These are phyloP conservation scores for Carollia perspicillata DNA, from an alignment of 2,113 vertebrate species.

Conservation along the genomic window DNA sequence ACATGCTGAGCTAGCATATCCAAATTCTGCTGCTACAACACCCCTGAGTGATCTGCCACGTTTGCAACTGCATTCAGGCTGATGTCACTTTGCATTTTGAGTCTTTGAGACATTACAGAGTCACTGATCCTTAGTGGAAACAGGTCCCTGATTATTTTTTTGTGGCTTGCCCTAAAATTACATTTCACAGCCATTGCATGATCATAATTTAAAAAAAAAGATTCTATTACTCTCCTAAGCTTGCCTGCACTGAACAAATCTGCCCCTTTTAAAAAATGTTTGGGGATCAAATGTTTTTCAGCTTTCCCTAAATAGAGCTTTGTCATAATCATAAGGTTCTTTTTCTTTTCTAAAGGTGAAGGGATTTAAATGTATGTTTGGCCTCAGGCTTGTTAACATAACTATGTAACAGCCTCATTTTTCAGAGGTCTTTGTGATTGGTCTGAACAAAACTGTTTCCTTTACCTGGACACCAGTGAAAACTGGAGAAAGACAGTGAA, in stretches of 20 bases:
- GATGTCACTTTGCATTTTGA: constrained; percentile 5
- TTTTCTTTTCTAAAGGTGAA: constrained; percentile 32
- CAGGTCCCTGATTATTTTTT: constrained; percentile 16
- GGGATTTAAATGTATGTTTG: constrained; percentile 1
- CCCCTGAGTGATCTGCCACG: not conserved
- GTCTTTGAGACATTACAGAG: not conserved
- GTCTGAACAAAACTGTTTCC: not conserved
- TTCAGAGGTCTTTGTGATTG: not conserved
- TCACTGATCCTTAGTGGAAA: not conserved
- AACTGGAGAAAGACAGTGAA: not conserved
- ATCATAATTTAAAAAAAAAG: not conserved
- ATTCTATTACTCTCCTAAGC: not conserved
- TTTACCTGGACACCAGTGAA: not conserved
- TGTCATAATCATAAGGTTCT: not conserved
- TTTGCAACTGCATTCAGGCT: not conserved
- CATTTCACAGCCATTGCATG: not conserved
- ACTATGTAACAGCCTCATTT: not conserved
- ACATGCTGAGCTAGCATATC: not conserved
- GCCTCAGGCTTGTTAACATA: not conserved
- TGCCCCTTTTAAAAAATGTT: not conserved
- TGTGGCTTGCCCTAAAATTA: constrained; percentile 32
- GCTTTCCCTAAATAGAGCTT: not conserved
- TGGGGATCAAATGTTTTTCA: not conserved
- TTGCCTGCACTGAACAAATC: not conserved
- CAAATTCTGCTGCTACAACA: not conserved